Conservation (phyloP, 1,140 invertebrate species). For the Parapsyche elsis region DNA sequence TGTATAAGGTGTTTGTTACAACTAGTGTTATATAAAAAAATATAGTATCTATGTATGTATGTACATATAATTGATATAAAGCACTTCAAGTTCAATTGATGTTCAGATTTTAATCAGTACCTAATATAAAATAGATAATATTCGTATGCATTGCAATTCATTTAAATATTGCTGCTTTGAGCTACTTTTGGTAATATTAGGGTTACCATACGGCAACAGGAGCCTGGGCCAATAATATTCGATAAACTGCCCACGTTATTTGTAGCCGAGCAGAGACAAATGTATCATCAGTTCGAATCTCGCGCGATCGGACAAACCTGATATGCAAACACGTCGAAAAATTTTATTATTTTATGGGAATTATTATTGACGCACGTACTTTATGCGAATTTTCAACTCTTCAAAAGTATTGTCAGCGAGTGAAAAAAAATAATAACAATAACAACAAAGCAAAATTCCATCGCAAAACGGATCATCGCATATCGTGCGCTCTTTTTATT, state of each 20-base stretch:
- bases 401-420: neutral
- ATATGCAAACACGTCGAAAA: constrained; percentile 29
- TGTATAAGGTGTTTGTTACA: too few species aligned
- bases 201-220: constrained; percentile 11
- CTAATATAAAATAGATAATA: neutral
- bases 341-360: neutral
- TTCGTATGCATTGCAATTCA: neutral
- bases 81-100: too few species aligned
- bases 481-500: neutral
- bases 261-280: constrained; percentile 28
- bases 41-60: too few species aligned
- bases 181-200: neutral
- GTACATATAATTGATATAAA: too few species aligned
- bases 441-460: too few species aligned
- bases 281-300: constrained; percentile 29
- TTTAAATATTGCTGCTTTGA: neutral
- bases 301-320: constrained; percentile 20
- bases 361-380: neutral
- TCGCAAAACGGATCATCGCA: neutral
- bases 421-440: neutral
- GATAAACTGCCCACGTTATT: constrained; percentile 25
- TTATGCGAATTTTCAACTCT: neutral
- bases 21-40: too few species aligned
- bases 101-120: neutral
- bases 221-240: constrained; percentile 20